Evolutionary conservation across 2,113 vertebrate species (phyloP).

Genomic region (Sigmodon hispidus): DNA sequence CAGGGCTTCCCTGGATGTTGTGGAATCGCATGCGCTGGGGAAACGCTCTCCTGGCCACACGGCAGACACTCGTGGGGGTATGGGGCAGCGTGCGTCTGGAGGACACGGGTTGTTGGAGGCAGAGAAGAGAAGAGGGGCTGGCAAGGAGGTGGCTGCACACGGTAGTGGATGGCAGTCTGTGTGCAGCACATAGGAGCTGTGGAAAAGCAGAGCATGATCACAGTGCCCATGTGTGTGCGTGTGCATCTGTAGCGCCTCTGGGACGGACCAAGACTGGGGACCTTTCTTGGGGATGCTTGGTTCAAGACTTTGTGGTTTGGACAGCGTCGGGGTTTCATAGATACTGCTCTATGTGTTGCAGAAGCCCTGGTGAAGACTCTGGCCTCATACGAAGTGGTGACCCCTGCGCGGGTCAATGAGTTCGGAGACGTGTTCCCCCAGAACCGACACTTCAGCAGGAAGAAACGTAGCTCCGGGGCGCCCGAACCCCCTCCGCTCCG

Average conservation of each 20-base stretch:
- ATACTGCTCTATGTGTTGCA: slow-evolving; percentile 79
- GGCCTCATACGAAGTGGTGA: slow-evolving; percentile 94
- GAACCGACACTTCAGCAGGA: slow-evolving; percentile 84
- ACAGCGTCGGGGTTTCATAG: neutral
- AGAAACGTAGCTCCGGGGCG: slow-evolving; percentile 87
- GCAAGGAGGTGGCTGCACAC: neutral
- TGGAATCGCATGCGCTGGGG: slow-evolving; percentile 14
- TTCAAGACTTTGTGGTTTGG: neutral
- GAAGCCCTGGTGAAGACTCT: slow-evolving; percentile 92
- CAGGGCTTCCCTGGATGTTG: neutral
- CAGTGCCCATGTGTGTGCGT: neutral
- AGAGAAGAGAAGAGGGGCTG: neutral
- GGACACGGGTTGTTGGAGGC: neutral
- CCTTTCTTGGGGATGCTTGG: neutral
- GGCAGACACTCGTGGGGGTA: neutral
- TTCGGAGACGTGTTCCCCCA: slow-evolving; percentile 94
- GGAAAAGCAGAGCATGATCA: neutral
- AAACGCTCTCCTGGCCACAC: neutral
- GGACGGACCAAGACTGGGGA: neutral
- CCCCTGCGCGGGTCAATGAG: slow-evolving; percentile 93
- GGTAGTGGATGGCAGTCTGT: neutral
- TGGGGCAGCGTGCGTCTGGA: neutral
- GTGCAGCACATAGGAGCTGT: neutral
- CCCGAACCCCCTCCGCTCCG: slow-evolving; percentile 80
- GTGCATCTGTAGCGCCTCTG: neutral